These are phyloP conservation scores for Ypsolopha sequella DNA, from an alignment of 2,888 invertebrate genomes.

Conservation along the genomic window DNA sequence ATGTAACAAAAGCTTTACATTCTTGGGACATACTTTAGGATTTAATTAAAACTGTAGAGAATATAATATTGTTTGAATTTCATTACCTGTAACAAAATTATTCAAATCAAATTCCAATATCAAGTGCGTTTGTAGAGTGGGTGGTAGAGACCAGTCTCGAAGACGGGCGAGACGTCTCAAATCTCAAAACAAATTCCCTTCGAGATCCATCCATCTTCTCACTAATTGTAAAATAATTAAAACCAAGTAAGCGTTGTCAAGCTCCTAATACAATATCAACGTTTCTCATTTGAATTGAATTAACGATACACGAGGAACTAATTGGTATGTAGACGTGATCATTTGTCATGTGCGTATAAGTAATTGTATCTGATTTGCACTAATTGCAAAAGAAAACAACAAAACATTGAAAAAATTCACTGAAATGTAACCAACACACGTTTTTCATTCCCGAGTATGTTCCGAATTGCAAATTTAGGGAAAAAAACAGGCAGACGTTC, in stretches of 20 bases:
- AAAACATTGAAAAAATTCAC: no score
- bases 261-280: conserved; percentile 22
- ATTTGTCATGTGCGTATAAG: no score
- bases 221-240: conserved; percentile 50
- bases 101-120: not conserved
- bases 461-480: conserved; percentile 66
- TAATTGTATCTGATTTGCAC: no score
- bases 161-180: conserved; percentile 4
- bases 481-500: conserved; percentile 56
- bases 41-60: not conserved
- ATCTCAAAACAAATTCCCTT: conserved; percentile 27
- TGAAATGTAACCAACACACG: no score
- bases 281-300: conserved; percentile 1
- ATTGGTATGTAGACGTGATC: no score
- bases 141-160: not conserved
- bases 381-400: no score
- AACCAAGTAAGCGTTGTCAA: conserved; percentile 31
- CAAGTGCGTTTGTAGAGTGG: not conserved
- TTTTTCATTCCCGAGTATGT: conserved; percentile 14
- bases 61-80: not conserved
- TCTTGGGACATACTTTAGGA: not conserved
- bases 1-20: not conserved
- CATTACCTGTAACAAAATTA: not conserved
- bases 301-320: not conserved
- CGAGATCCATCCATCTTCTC: conserved; percentile 34